Evolutionary conservation across 1,140 invertebrate species (phyloP).

Genomic region (Sarcophaga bullata): DNA sequence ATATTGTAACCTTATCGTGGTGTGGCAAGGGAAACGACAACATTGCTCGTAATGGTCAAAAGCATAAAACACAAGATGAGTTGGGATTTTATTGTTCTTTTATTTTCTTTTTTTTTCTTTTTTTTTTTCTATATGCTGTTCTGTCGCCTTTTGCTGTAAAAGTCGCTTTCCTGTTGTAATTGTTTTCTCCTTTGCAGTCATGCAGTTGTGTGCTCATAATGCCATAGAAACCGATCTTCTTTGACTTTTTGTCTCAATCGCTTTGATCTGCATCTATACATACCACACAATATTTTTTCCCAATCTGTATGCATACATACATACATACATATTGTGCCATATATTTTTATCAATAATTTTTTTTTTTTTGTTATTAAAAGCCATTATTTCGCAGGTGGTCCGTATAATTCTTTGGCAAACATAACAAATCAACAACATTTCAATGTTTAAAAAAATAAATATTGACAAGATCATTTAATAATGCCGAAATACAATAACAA

Average conservation of each 20-base stretch:
- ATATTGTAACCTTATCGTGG: neutral
- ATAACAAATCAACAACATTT: conserved; percentile 8
- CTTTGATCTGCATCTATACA: neutral
- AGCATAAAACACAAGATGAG: neutral
- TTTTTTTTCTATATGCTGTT: neutral
- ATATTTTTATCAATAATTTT: too few relatives aligned
- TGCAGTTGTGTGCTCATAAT: too few relatives aligned
- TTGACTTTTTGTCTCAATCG: too few relatives aligned
- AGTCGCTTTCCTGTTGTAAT: neutral
- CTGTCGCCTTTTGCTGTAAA: neutral
- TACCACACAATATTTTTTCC: neutral
- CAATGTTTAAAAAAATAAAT: conserved; percentile 35
- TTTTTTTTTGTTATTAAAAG: neutral
- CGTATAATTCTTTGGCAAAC: neutral
- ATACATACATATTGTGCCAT: too few relatives aligned
- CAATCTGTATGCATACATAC: too few relatives aligned
- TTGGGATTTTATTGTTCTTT: conserved; percentile 14
- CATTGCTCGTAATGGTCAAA: neutral
- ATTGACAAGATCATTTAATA: conserved; percentile 47
- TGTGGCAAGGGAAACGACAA: neutral
- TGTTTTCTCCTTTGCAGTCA: too few relatives aligned
- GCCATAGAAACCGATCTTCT: neutral
- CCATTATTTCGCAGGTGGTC: conserved; percentile 35
- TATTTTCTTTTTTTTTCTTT: neutral
- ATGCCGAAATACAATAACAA: neutral